A percentile compares a stretch with the other conserved stretches of the same genome.
Conservation (phyloP, 1,140 invertebrate genomes). For the Zaprionus capensis region DNA sequence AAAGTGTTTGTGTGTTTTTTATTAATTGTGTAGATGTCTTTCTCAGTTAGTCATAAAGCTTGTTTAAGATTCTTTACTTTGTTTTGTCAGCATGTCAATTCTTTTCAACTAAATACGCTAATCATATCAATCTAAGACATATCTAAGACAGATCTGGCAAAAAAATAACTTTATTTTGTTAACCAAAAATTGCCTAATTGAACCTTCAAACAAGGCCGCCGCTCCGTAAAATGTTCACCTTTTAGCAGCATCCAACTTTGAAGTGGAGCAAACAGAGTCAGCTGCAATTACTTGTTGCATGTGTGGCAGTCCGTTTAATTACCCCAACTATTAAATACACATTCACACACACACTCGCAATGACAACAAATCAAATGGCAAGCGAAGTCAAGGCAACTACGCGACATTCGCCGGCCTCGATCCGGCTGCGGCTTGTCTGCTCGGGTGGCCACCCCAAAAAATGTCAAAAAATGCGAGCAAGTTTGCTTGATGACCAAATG, state of each 20-base stretch:
- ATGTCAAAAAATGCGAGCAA: slow-evolving; percentile 69
- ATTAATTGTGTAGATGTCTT: no score
- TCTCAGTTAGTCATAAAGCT: no score
- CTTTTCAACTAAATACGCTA: no score
- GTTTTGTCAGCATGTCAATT: no score
- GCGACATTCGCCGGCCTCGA: slow-evolving; percentile 3
- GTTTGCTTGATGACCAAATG: slow-evolving; percentile 62
- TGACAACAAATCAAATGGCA: neutral
- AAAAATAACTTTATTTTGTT: neutral
- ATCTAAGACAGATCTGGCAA: neutral
- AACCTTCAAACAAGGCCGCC: no score
- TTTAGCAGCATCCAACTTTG: slow-evolving; percentile 1
- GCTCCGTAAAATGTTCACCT: neutral
- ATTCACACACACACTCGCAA: neutral
- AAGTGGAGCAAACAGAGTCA: neutral
- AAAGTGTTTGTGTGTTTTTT: no score
- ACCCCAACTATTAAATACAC: neutral
- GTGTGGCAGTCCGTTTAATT: slow-evolving; percentile 4
- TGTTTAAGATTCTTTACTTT: no score
- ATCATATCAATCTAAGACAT: no score
- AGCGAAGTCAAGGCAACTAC: slow-evolving; percentile 7
- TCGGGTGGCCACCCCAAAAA: slow-evolving; percentile 9
- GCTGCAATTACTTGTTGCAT: neutral
- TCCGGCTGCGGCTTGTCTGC: neutral
- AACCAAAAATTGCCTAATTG: neutral